Evolutionary conservation across 2,113 vertebrate genomes (phyloP), one percentile per base, ranked within the genome.

Genomic region (Zosterops japonicus): DNA sequence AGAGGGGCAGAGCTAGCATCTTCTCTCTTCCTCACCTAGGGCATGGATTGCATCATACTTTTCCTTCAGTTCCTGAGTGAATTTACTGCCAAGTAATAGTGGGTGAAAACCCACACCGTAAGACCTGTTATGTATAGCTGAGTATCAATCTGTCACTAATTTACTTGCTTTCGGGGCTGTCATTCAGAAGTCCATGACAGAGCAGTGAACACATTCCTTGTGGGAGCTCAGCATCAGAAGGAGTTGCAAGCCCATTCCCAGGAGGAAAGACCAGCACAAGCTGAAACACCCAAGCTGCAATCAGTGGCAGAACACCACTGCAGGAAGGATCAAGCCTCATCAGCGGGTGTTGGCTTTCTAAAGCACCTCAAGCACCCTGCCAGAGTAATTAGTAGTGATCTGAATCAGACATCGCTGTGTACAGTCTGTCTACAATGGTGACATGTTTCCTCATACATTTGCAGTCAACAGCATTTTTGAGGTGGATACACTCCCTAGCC

Each of bases 321-420:
- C 47, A 41, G 87, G 70, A 83, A 64, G 55, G 28, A 74, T 67
- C 39, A 12, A 1, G 8, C 33, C 56, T 91, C 49, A 47, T 36
- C 53, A 68, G 55, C 0, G 7, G 94, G 87, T 87, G 90, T 93
- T 91, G 94, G 67, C 86, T 74, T 85, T 94, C 74, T 44, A 76
- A 92, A 60, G 77, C 70, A 88, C 79, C 65, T 84, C 60, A 93
- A 85, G 33, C 18, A 55, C 49, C 61, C 50, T 91, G 67, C 79
- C 83, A 79, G 90, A 56, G 87, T 92, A 78, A 95, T 96, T 94
- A 95, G 76, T 4, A 82, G 57, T 35, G 92, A 95, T 91, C 93
- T 80, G 60, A 92, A 90, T 96, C 89, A 97, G 91, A 94, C 83
- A 94, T 96, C 22, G 0, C 82, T 75, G 27, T 36, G 44, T 89